These are phyloP conservation scores for Heliconius hortense DNA, from an alignment of 2,888 invertebrate species.

Conservation along the genomic window DNA sequence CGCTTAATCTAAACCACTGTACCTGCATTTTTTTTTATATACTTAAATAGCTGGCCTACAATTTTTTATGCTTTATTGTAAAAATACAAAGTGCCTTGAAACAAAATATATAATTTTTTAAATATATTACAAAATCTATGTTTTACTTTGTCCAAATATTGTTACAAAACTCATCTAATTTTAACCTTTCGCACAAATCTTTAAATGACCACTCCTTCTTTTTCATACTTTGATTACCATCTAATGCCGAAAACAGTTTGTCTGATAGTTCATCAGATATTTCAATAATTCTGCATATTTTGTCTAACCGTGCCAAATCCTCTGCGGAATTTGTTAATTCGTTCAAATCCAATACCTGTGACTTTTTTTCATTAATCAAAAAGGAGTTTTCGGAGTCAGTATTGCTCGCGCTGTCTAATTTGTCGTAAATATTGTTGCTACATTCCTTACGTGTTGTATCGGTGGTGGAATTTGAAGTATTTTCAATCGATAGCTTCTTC, in stretches of 20 bases:
- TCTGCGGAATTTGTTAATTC: slow-evolving; percentile 70
- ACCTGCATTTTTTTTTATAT: slow-evolving; percentile 38
- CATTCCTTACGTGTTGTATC: slow-evolving; percentile 45
- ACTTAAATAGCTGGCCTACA: neutral
- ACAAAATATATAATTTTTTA: slow-evolving; percentile 32
- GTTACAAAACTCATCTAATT: slow-evolving; percentile 72
- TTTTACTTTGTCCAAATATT: slow-evolving; percentile 51
- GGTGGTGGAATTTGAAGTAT: slow-evolving; percentile 45
- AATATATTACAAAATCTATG: slow-evolving; percentile 7
- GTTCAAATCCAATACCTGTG: slow-evolving; percentile 64
- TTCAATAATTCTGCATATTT: slow-evolving; percentile 75
- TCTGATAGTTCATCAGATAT: slow-evolving; percentile 75
- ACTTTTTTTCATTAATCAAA: slow-evolving; percentile 62
- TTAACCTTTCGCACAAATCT: slow-evolving; percentile 70
- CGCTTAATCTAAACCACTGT: slow-evolving; percentile 41
- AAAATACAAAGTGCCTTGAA: slow-evolving; percentile 48
- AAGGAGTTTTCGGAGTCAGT: slow-evolving; percentile 69
- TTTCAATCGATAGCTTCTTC: slow-evolving; percentile 30
- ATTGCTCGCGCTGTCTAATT: slow-evolving; percentile 68
- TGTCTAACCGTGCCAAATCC: slow-evolving; percentile 67
- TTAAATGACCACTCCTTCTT: slow-evolving; percentile 69
- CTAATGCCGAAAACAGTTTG: slow-evolving; percentile 61
- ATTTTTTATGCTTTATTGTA: slow-evolving; percentile 38
- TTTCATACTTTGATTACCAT: slow-evolving; percentile 43
- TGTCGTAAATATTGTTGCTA: slow-evolving; percentile 62